Percentiles rank a stretch among this genome's conserved stretches.
Conservation (phyloP, 2,113 vertebrate genomes). For the Nibea albiflora region DNA sequence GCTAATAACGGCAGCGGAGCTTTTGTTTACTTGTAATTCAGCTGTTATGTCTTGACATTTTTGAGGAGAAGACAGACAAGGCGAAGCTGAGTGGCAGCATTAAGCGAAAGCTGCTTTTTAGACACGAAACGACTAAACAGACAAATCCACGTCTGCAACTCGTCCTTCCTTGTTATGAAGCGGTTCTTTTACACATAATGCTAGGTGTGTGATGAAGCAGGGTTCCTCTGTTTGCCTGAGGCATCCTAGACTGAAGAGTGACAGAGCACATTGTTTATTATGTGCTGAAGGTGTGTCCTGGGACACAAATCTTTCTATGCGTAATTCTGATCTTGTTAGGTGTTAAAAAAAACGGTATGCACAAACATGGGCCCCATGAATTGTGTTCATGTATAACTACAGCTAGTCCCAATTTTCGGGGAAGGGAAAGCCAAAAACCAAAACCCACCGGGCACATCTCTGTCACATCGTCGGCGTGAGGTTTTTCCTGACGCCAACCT, state of each 20-base stretch:
- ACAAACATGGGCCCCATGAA: background rate
- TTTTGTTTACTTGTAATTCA: background rate
- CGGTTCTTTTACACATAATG: conserved; percentile 2
- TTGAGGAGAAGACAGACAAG: background rate
- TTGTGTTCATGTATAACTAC: background rate
- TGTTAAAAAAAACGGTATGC: background rate
- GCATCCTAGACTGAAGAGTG: background rate
- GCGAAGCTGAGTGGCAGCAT: background rate
- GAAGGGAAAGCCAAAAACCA: too few species aligned
- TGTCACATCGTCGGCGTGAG: too few species aligned
- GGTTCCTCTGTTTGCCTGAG: conserved; percentile 25
- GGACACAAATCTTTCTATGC: background rate
- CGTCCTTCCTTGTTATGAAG: conserved; percentile 16
- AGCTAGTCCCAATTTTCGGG: too few species aligned
- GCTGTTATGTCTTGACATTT: background rate
- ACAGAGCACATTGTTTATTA: background rate
- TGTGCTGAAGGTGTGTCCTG: background rate
- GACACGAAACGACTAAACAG: background rate
- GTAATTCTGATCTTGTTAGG: conserved; percentile 4
- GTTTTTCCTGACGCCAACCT: too few species aligned
- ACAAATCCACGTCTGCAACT: conserved; percentile 1
- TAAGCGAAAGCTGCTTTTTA: conserved; percentile 1
- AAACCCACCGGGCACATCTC: too few species aligned
- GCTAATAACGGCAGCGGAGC: background rate
- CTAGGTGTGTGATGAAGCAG: conserved; percentile 14